Evolutionary conservation across 2,797 vertebrate genomes (phyloP), one percentile per base, ranked within the genome.

Genomic region (Brachymystax lenok): DNA sequence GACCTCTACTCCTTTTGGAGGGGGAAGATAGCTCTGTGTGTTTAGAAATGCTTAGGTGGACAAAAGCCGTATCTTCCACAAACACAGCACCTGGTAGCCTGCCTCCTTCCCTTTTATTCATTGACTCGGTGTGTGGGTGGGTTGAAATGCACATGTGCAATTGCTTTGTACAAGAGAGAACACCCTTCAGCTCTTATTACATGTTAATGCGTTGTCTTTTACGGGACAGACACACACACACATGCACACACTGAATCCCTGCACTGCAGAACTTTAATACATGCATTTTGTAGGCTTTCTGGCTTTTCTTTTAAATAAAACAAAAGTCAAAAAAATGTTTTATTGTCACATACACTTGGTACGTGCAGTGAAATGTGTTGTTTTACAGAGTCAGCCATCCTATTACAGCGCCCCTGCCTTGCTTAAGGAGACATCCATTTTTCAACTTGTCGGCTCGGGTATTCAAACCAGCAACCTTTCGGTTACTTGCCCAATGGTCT

Each of bases 21-120:
- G 88, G 85, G 79, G 78, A 79, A 87, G 88, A 92, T 91, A 93
- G 87, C 84, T 67, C 77, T 59, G 81, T 84, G 89, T 91, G 88
- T 93, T 92, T 89, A 85, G 89, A 93, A 91, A 88, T 87, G 91
- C 93, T 92, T 86, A 92, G 91, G 89, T 92, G 90, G 92, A 92
- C 90, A 88, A 85, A 91, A 92, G 91, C 89, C 85, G 79, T 94
- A 93, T 92, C 92, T 89, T 89, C 79, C 76, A 86, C 84, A 82
- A 87, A 88, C 92, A 91, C 91, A 91, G 83, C 90, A 91, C 91
- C 84, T 90, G 88, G 74, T 82, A 73, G 83, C 85, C 80, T 19
- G 13, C 19, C 56, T 46, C 84, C 83, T 84, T 83, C 77, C 86
- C 76, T 83, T 46, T 46, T 46, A 46, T 13, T 46, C 40, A 46